Base-by-base conservation (phyloP, 2,113 vertebrate genomes). In the Chinchilla lanigera region DNA sequence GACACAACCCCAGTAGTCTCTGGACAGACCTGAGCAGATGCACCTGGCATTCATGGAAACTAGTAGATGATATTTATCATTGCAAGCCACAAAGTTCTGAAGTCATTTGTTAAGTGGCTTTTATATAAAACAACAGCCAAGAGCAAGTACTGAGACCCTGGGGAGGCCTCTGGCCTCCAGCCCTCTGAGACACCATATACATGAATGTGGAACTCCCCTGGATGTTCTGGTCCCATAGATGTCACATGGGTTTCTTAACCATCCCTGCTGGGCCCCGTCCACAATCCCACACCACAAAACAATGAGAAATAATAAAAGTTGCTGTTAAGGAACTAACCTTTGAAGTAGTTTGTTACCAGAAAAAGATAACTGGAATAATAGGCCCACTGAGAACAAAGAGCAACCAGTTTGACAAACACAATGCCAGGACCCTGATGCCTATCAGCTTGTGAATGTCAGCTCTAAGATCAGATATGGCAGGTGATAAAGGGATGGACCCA, bases 161-260 rank as follows among this genome's bases (percentile, higher is more conserved):
- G 38, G 38, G 67, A 60, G 24, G 4, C 24, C 17, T 2, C 47
- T 30, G 9, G 77, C 47, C 56, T 1, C 3, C 12, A 1, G 35
- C n/a, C 35, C 38, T 7, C 71, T 0, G 0, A 6, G 17, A 47
- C 2, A 0, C 28, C 33, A 0, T 2, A 1, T 0, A 4, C 0
- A 0, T 3, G 73, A 71, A 4, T n/a, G n/a, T n/a, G n/a, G 24
- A 44, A 2, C 33, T 33, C 9, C 35, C 1, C 2, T 0, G 14
- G 28, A 8, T 2, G 22, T 26, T 12, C 86, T n/a, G 38, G 50
- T 19, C 19, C 63, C 19, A 13, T 0, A 5, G 52, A 56, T 1
- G 0, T 19, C 24, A 3, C 3, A 0, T 0, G 13, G n/a, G 8
- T 5, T n/a, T 5, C 2, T 38, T 3, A 38, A 20, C 65, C 0